A percentile compares a stretch with the other conserved stretches of the same genome.
These are phyloP conservation scores for Sebastes melanostomus DNA, from an alignment of 2,797 vertebrate species.

Conservation along the genomic window DNA sequence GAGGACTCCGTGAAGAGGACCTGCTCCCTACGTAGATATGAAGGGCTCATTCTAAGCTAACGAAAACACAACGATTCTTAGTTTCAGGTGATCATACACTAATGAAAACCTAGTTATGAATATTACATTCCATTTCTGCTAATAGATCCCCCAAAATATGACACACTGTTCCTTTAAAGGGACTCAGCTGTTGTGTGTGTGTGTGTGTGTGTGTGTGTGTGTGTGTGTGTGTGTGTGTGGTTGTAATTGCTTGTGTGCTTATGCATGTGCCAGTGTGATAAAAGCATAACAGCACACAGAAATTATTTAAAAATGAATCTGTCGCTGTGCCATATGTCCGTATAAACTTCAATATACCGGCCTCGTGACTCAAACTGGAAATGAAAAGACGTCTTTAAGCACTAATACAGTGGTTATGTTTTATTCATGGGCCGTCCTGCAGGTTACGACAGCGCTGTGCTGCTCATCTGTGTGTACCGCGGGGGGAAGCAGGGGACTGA, in stretches of 20 bases:
- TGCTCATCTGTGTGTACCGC: conserved; percentile 48
- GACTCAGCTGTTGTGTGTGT: neutral
- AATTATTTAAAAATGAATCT: conserved; percentile 33
- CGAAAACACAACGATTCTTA: too few species aligned
- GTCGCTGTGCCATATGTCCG: conserved; percentile 22
- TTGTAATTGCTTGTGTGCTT: conserved; percentile 31
- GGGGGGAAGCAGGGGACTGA: conserved; percentile 38
- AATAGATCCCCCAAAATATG: too few species aligned
- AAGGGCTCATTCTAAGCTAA: too few species aligned
- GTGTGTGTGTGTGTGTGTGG: conserved; percentile 7
- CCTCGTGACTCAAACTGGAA: conserved; percentile 46
- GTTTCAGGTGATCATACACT: too few species aligned
- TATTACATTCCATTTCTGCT: too few species aligned
- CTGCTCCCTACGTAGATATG: too few species aligned
- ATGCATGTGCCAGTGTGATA: conserved; percentile 33
- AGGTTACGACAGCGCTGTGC: conserved; percentile 62
- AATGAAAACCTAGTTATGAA: too few species aligned
- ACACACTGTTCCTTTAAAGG: too few species aligned
- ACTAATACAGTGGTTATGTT: conserved; percentile 65
- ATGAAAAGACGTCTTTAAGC: conserved; percentile 69
- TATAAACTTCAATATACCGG: conserved; percentile 27
- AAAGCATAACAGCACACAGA: conserved; percentile 26
- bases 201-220: conserved; percentile 12
- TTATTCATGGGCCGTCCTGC: conserved; percentile 68
- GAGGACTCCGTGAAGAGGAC: too few species aligned